Base-by-base conservation (phyloP, 1,140 invertebrate genomes). In the Drosophila parvula region DNA sequence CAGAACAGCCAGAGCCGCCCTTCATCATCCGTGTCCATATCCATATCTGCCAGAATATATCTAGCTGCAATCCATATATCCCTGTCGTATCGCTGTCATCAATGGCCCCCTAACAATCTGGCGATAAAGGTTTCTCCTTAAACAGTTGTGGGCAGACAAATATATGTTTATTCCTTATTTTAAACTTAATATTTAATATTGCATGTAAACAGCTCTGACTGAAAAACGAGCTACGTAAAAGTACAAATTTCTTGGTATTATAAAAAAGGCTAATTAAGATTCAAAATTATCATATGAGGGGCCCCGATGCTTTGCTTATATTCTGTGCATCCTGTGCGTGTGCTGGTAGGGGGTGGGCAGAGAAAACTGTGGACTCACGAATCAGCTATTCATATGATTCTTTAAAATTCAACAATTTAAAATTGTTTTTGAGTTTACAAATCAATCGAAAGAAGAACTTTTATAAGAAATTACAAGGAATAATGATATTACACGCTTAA, bases 11-110 rank as follows among this genome's bases (percentile, higher is more conserved):
- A 63, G 45, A 63, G 45, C 69, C 38, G 32, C 32, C 59, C 64
- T 70, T 74, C 76, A 70, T 67, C 70, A 70, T 63, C 68, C 75
- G 47, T 51, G 47, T 68, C 62, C 61, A 56, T 57, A 47, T 77
- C 76, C 75, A 67, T 61, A 65, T 78, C 51, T 58, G 45, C 28
- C 45, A 6, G 61, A 51, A 45, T 73, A 55, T 78, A 59, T 76
- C 27, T 75, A 62, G 65, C 47, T 34, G 40, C 71, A 80, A 74
- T 79, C 63, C 62, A 74, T 67, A 74, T 67, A 78, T 78, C 80
- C 83, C 77, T 88, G 83, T 68, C 67, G 68, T 88, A 88, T 88
- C 83, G 83, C 84, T 88, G 83, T 88, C 83, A 88, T 88, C 84
- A 65, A 50, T 77, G 58, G 62, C 62, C 34, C 45, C 55, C 73